phyloP scores from a whole-genome alignment of 1,140 invertebrate species.

The Lepidotrigona ventralis region DNA sequence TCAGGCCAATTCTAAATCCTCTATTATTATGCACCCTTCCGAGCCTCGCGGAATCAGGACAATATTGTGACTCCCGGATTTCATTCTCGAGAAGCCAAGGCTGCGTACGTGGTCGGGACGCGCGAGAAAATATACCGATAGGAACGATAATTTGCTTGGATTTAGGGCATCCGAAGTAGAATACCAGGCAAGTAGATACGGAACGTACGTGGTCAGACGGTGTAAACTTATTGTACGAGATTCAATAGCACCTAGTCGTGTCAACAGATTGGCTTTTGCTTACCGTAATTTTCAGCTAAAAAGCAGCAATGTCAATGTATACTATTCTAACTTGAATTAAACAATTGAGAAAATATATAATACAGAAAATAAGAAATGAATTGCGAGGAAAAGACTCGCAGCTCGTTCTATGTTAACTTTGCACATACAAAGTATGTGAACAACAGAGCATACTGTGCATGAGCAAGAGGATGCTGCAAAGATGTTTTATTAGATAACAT shows the following conservation, averaged over 20 bases:
- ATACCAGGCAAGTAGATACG: not conserved
- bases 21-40: conserved; percentile 79
- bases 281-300: too few species aligned
- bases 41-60: conserved; percentile 61
- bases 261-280: not conserved
- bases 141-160: not conserved
- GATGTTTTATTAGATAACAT: conserved; percentile 49
- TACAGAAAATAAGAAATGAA: not conserved
- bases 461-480: not conserved
- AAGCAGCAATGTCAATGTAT: too few species aligned
- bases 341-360: too few species aligned
- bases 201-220: not conserved
- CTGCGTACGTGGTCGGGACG: too few species aligned
- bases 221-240: not conserved
- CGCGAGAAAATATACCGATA: not conserved
- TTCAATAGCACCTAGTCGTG: not conserved
- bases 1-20: conserved; percentile 75
- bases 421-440: too few species aligned
- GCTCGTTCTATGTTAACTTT: too few species aligned
- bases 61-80: conserved; percentile 65
- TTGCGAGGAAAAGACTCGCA: not conserved
- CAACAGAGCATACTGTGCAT: not conserved
- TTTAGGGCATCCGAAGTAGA: not conserved
- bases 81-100: conserved; percentile 38
- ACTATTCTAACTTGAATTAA: not conserved